Evolutionary conservation across 2,888 invertebrate genomes (phyloP), one percentile per base, ranked within the genome.

Genomic region (Acleris sparsana): DNA sequence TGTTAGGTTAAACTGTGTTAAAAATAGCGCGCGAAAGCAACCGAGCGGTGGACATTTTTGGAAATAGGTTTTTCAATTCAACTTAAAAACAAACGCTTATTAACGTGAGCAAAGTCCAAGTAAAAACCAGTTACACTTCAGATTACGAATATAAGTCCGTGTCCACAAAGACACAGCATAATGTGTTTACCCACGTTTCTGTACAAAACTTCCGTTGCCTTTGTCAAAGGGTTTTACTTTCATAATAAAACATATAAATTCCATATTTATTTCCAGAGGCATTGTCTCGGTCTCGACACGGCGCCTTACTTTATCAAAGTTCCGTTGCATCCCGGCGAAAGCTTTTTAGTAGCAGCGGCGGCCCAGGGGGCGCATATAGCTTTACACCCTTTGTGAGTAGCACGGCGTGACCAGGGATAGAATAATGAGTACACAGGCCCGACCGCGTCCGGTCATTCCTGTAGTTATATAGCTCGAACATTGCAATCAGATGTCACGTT

Each of bases 331-430:
- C 51, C 18, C 59, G 22, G 46, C 18, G 7, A 64, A 61, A 66
- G 61, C 66, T 66, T 66, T 66, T 66, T 62, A 57, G 66, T 62
- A 46, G 33, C 18, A 51, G 44, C 44, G 44, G 44, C 33, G 44
- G 39, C 66, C 66, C 66, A 57, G 33, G 66, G 66, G 66, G 62
- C 57, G 56, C 56, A 62, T 66, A 61, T 29, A 62, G 57, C 61
- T 66, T 62, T 62, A 66, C 57, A 62, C 66, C 66, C 61, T 62
- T 57, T 66, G 66, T 48, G 61, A 56, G 57, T 25, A 44, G 49
- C 61, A 57, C 25, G 57, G 52, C 66, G 66, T 66, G 66, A 62
- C 61, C 66, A 57, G 57, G 48, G 52, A 56, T 51, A 20, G 60
- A 62, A 66, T 52, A 56, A 62, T 39, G 57, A 13, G 11, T 57